phyloP scores from a whole-genome alignment of 1,140 invertebrate genomes.

The Drusus annulatus region DNA sequence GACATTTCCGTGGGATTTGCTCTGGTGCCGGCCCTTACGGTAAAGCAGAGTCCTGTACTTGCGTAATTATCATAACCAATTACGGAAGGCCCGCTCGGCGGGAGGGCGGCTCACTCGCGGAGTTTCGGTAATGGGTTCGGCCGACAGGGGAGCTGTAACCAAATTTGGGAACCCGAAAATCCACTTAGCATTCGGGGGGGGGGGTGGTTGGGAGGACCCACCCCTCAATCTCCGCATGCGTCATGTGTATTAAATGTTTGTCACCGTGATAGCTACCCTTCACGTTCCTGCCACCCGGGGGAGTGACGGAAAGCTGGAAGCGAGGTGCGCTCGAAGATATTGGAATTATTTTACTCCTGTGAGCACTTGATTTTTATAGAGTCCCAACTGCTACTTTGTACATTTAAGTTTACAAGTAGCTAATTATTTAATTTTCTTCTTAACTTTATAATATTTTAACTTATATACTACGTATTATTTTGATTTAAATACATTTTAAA shows the following conservation, averaged over 20 bases:
- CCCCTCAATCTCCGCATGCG: conserved; percentile 38
- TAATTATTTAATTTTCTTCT: too few species aligned
- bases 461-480: too few species aligned
- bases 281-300: neutral
- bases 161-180: conserved; percentile 57
- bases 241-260: conserved; percentile 39
- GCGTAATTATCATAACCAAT: conserved; percentile 40
- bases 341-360: too few species aligned
- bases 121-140: conserved; percentile 52
- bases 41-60: conserved; percentile 4
- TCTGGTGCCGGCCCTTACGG: neutral
- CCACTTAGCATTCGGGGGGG: conserved; percentile 52
- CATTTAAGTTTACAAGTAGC: too few species aligned
- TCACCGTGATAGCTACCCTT: conserved; percentile 8
- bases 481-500: too few species aligned
- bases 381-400: too few species aligned
- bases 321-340: neutral
- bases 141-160: conserved; percentile 53
- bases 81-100: conserved; percentile 23
- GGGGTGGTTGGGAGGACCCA: neutral
- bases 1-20: conserved; percentile 8
- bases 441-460: too few species aligned
- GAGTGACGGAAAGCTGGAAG: neutral
- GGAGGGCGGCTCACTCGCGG: conserved; percentile 28
- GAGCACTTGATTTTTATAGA: too few species aligned